Evolutionary conservation across 2,888 invertebrate genomes (phyloP).

Genomic region (Monoplex corrugatus): DNA sequence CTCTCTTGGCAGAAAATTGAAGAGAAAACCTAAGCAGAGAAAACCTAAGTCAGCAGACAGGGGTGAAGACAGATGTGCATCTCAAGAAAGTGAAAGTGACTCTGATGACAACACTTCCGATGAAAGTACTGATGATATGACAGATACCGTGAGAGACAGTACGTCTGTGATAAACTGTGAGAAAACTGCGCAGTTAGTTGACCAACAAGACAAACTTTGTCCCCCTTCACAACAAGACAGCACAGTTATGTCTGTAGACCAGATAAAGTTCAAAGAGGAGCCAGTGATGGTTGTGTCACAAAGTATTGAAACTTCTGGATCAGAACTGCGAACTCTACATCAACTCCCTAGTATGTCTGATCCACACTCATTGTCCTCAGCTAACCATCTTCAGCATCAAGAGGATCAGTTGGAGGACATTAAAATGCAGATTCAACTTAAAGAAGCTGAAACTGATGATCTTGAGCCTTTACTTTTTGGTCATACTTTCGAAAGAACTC

Average conservation of each 20-base stretch:
- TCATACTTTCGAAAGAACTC: conserved; percentile 3
- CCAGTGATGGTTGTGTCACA: neutral
- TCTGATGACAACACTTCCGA: neutral
- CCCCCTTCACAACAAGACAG: neutral
- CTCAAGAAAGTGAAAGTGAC: conserved; percentile 6
- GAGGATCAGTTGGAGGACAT: neutral
- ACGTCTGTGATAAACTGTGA: neutral
- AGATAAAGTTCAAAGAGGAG: neutral
- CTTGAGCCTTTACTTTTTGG: conserved; percentile 33
- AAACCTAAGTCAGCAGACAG: neutral
- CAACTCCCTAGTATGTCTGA: neutral
- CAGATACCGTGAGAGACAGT: neutral
- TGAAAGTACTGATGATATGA: neutral
- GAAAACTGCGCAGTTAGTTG: neutral
- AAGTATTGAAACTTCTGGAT: neutral
- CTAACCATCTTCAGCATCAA: neutral
- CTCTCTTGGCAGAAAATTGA: conserved; percentile 30
- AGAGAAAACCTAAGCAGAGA: neutral
- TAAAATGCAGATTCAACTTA: neutral
- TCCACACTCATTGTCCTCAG: neutral
- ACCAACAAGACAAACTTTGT: neutral
- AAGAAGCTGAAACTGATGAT: neutral
- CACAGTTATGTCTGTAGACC: too few species aligned
- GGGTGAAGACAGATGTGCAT: neutral
- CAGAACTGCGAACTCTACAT: neutral